Percentiles rank a stretch among this genome's conserved stretches.
Conservation (phyloP, 1,140 invertebrate species). For the Pteromalus puparum region DNA sequence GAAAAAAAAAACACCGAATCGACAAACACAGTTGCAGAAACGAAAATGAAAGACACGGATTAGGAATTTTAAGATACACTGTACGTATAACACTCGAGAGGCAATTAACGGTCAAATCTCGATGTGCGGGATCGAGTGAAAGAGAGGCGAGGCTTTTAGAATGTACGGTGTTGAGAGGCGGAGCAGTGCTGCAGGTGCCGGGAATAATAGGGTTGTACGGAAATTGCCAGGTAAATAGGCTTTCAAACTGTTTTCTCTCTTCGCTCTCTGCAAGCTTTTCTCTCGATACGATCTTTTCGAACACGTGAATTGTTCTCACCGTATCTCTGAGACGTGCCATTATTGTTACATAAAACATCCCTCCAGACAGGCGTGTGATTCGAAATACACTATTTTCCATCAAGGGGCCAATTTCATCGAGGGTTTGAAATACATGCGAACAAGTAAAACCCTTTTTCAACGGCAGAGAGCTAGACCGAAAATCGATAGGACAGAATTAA, state of each 20-base stretch:
- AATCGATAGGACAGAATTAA: background rate
- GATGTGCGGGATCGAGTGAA: background rate
- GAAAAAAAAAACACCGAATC: background rate
- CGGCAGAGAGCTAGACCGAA: background rate
- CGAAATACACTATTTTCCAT: background rate
- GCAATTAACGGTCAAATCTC: background rate
- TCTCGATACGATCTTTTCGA: background rate
- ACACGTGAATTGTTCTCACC: background rate
- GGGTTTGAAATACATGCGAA: too few species aligned
- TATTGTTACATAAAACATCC: background rate
- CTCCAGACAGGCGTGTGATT: background rate
- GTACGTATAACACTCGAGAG: background rate
- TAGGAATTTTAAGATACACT: too few species aligned
- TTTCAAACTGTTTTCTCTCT: conserved; percentile 9
- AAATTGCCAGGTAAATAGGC: conserved; percentile 3
- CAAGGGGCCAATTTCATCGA: background rate
- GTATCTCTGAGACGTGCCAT: background rate
- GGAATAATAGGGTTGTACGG: conserved; percentile 10
- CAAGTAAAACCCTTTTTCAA: too few species aligned
- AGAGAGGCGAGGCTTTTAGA: background rate
- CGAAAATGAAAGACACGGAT: background rate
- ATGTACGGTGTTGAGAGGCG: background rate
- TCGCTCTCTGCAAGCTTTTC: background rate
- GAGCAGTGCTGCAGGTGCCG: background rate
- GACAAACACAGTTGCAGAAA: background rate